These are phyloP conservation scores for Apodemia duryi DNA, from an alignment of 2,888 invertebrate species.

Conservation along the genomic window DNA sequence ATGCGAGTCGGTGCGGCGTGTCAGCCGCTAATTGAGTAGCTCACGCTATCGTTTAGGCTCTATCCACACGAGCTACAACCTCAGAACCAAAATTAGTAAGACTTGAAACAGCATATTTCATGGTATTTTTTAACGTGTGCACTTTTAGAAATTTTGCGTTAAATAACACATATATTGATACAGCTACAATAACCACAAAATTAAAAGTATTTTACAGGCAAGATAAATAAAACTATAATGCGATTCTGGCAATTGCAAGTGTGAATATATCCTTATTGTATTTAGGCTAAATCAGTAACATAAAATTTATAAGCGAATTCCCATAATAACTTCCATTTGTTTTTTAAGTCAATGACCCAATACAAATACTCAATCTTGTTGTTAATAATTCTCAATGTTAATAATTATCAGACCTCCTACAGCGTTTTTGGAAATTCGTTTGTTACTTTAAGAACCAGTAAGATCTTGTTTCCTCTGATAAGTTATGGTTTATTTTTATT, in stretches of 20 bases:
- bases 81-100: conserved; percentile 28
- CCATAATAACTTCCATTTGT: conserved; percentile 44
- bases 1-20: conserved; percentile 56
- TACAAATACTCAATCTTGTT: conserved; percentile 15
- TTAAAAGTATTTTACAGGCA: not conserved
- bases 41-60: conserved; percentile 61
- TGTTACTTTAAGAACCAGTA: conserved; percentile 1
- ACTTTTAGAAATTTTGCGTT: no score
- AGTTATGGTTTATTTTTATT: not conserved
- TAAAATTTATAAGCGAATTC: conserved; percentile 57
- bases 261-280: not conserved
- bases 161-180: no score
- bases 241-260: not conserved
- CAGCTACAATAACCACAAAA: no score
- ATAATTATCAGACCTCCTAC: conserved; percentile 28
- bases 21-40: conserved; percentile 67
- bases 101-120: no score
- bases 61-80: conserved; percentile 47
- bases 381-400: conserved; percentile 25
- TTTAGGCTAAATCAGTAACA: not conserved
- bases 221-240: not conserved
- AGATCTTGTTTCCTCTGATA: conserved; percentile 1
- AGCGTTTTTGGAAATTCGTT: conserved; percentile 7
- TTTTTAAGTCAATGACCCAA: conserved; percentile 38
- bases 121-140: no score